Conservation (phyloP, 2,797 vertebrate species). For the Xiphophorus birchmanni region DNA sequence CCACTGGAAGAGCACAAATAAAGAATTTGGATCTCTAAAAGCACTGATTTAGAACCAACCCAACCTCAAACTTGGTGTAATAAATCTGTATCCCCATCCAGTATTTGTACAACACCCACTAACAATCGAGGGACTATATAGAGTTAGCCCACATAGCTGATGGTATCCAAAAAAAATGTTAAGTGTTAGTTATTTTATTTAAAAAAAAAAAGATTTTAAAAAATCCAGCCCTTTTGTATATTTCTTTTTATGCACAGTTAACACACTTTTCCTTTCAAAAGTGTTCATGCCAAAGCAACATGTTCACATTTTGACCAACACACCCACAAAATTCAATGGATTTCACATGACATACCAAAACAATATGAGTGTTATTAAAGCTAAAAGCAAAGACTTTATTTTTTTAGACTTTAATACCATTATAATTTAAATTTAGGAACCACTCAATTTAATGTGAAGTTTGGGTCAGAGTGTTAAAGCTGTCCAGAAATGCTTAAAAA, state of each 20-base stretch:
- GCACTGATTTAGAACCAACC: conserved; percentile 26
- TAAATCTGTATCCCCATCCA: neutral
- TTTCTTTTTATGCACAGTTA: neutral
- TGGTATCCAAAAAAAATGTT: neutral
- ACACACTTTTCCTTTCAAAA: neutral
- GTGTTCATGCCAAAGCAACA: neutral
- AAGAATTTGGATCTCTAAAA: conserved; percentile 23
- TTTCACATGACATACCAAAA: neutral
- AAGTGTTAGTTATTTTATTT: neutral
- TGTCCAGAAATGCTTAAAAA: no score
- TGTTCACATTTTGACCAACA: neutral
- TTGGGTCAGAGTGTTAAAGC: no score
- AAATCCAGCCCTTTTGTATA: neutral
- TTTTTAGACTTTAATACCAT: neutral
- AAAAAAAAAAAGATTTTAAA: neutral
- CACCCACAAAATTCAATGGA: neutral
- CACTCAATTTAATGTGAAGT: neutral
- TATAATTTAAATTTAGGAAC: neutral
- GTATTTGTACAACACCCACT: conserved; percentile 5
- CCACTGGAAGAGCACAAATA: conserved; percentile 31
- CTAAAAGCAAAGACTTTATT: neutral
- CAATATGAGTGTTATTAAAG: neutral
- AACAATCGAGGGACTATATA: neutral
- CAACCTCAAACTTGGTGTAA: conserved; percentile 11
- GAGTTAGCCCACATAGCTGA: neutral